Conservation (phyloP, 2,888 invertebrate genomes). For the Cyaniris semiargus region DNA sequence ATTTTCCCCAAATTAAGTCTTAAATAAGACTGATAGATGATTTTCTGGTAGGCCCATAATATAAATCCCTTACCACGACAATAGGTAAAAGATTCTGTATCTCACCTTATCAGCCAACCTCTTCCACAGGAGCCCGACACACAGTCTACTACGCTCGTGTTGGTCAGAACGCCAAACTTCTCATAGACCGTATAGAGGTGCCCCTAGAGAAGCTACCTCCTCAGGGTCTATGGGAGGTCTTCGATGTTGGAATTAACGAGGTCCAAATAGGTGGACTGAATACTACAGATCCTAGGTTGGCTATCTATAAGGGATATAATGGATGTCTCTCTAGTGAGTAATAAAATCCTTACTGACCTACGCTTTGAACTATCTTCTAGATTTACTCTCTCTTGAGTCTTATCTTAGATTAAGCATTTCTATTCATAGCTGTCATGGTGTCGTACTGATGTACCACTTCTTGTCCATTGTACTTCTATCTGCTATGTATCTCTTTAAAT, state of each 20-base stretch:
- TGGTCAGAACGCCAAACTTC: conserved; percentile 84
- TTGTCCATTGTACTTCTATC: too few species aligned
- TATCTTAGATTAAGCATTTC: not conserved
- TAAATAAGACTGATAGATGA: too few species aligned
- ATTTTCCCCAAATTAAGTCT: too few species aligned
- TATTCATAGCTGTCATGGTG: too few species aligned
- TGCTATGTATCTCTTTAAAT: too few species aligned
- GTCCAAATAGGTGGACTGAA: conserved; percentile 93
- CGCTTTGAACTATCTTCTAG: not conserved
- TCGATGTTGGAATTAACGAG: conserved; percentile 86
- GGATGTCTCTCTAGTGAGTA: conserved; percentile 93
- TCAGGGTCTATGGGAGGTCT: conserved; percentile 84
- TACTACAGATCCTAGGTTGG: conserved; percentile 89
- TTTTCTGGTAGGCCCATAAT: too few species aligned
- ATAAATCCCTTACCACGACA: too few species aligned
- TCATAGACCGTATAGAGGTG: conserved; percentile 89
- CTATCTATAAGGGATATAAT: conserved; percentile 91
- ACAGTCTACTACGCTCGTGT: conserved; percentile 86
- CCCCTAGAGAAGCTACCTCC: conserved; percentile 85
- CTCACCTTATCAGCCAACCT: not conserved
- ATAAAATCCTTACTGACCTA: not conserved
- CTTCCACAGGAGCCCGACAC: conserved; percentile 83
- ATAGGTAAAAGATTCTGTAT: too few species aligned
- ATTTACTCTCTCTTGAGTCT: not conserved
- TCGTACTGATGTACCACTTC: too few species aligned